Percentiles rank a stretch among this genome's conserved stretches.
These are phyloP conservation scores for Craterocephalus amniculus DNA, from an alignment of 2,797 vertebrate species.

Conservation along the genomic window DNA sequence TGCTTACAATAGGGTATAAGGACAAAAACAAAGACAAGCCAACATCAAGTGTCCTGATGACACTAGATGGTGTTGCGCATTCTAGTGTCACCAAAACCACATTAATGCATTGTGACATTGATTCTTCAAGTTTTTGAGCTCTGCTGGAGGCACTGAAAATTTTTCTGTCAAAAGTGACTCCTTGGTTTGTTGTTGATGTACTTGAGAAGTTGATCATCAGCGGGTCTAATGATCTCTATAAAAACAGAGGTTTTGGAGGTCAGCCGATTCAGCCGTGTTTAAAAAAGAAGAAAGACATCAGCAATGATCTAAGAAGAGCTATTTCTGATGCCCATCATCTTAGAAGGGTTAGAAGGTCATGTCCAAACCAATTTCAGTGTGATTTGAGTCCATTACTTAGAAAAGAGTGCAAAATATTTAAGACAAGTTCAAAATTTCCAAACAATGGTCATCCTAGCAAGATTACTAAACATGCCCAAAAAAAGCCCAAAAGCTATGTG, in stretches of 20 bases:
- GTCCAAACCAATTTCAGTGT: not conserved
- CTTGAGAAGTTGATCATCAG: too few species aligned
- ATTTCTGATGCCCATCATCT: not conserved
- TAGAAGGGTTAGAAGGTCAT: not conserved
- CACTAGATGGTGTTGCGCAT: too few species aligned
- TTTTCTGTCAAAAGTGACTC: not conserved
- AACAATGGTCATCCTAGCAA: not conserved
- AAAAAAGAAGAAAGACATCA: not conserved
- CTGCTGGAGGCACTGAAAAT: not conserved
- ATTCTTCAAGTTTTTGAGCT: not conserved
- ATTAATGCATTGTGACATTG: not conserved
- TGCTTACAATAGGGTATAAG: not conserved
- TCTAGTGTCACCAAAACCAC: not conserved
- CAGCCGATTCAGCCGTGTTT: too few species aligned
- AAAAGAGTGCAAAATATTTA: not conserved
- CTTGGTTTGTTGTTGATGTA: not conserved
- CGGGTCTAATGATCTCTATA: too few species aligned
- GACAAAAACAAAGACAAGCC: not conserved
- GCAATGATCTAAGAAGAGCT: not conserved
- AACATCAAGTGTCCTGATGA: not conserved
- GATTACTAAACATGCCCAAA: not conserved
- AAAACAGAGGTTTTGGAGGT: too few species aligned
- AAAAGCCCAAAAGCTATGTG: too few species aligned
- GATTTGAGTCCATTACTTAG: not conserved
- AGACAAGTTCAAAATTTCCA: not conserved